Conservation (phyloP, 2,113 vertebrate species). For the Platysternon megacephalum region DNA sequence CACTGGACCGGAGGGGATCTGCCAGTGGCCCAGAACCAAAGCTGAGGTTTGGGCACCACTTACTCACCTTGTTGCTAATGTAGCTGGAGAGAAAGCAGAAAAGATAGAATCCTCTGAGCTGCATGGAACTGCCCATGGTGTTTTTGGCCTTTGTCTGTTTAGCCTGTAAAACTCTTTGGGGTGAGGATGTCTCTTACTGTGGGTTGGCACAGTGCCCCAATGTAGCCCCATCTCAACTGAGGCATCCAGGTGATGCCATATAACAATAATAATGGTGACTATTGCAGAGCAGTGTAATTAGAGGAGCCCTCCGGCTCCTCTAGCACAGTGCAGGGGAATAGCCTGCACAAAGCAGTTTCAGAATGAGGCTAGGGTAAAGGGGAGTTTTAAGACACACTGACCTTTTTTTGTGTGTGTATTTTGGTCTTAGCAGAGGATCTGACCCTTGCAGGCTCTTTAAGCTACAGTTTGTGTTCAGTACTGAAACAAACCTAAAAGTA, state of each 20-base stretch:
- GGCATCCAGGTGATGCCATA: neutral
- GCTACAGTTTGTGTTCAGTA: neutral
- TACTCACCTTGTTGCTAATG: neutral
- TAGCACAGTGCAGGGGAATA: neutral
- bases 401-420: neutral
- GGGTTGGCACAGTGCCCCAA: no score
- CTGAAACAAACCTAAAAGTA: neutral
- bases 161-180: neutral
- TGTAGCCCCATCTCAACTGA: neutral
- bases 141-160: neutral
- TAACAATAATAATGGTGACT: neutral
- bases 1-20: neutral
- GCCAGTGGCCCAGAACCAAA: neutral
- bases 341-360: neutral
- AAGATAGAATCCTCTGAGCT: neutral
- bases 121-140: rapidly evolving
- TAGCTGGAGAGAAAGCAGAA: neutral
- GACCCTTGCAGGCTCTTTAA: neutral
- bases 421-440: neutral
- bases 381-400: neutral
- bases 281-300: neutral
- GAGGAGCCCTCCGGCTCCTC: neutral
- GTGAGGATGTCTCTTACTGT: neutral
- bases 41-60: neutral
- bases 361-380: neutral